Percentiles rank a stretch among this genome's conserved stretches.
Evolutionary conservation across 2,888 invertebrate species (phyloP).

Genomic region (Arge pagana): DNA sequence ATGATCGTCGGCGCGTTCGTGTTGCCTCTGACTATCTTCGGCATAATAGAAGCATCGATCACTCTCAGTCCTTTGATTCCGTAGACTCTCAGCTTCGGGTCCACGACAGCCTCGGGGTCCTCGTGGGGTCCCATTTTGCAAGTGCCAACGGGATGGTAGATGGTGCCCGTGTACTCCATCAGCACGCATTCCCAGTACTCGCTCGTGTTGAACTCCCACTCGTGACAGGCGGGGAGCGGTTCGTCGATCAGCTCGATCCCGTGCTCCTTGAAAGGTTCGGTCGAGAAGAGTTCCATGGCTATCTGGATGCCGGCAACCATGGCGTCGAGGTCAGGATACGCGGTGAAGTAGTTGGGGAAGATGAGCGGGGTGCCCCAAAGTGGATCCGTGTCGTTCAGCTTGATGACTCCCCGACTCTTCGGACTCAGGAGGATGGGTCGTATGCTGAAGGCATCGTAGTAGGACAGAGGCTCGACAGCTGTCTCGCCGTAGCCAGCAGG

Average conservation of each 20-base stretch:
- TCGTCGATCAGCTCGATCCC: constrained; percentile 64
- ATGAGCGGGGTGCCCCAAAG: constrained; percentile 73
- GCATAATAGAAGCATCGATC: constrained; percentile 72
- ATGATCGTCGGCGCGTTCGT: constrained; percentile 63
- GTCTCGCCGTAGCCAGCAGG: constrained; percentile 61
- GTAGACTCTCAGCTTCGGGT: constrained; percentile 66
- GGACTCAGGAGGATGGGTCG: constrained; percentile 69
- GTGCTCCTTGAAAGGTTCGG: constrained; percentile 63
- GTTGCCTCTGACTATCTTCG: constrained; percentile 62
- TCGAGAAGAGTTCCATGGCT: constrained; percentile 64
- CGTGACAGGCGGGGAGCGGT: constrained; percentile 65
- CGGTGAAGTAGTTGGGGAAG: constrained; percentile 70
- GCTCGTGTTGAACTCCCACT: constrained; percentile 64
- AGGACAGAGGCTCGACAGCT: constrained; percentile 64
- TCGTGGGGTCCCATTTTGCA: constrained; percentile 72
- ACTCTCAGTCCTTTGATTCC: constrained; percentile 69
- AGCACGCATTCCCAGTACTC: constrained; percentile 71
- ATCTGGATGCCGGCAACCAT: constrained; percentile 68
- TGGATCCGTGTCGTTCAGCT: constrained; percentile 73
- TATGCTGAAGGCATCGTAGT: constrained; percentile 67
- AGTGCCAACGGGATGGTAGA: constrained; percentile 72
- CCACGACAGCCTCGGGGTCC: constrained; percentile 69
- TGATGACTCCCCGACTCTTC: constrained; percentile 66
- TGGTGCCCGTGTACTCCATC: constrained; percentile 70
- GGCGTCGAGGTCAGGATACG: constrained; percentile 66